Conservation (phyloP, 2,888 invertebrate genomes). For the Lepas anatifera region DNA sequence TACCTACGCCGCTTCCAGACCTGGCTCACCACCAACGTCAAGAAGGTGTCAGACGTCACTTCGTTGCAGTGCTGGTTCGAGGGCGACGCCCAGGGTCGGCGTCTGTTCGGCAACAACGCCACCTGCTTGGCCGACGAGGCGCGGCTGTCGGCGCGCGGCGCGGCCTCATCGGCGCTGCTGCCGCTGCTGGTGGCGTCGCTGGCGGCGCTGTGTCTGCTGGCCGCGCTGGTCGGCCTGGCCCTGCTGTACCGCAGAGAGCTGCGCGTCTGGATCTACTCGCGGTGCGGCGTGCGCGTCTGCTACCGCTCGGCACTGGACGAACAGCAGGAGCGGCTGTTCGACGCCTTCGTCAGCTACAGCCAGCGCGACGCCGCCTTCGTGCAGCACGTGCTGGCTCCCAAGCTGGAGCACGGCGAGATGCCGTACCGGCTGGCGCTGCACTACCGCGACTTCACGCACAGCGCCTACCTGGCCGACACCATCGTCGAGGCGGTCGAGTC, state of each 20-base stretch:
- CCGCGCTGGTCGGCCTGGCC: slow-evolving; percentile 50
- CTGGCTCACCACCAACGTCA: slow-evolving; percentile 55
- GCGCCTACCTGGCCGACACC: slow-evolving; percentile 67
- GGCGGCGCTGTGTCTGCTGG: slow-evolving; percentile 52
- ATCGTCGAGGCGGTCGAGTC: slow-evolving; percentile 77
- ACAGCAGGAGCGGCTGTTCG: slow-evolving; percentile 68
- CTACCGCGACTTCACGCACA: slow-evolving; percentile 61
- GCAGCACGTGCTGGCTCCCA: slow-evolving; percentile 65
- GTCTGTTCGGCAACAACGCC: slow-evolving; percentile 43
- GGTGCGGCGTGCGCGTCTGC: slow-evolving; percentile 64
- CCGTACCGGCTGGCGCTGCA: slow-evolving; percentile 73
- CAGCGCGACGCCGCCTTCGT: slow-evolving; percentile 79
- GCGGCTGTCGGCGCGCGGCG: slow-evolving; percentile 27
- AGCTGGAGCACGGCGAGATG: slow-evolving; percentile 61
- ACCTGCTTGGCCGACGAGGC: slow-evolving; percentile 31
- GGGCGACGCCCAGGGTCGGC: slow-evolving; percentile 24
- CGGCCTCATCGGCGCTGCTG: slow-evolving; percentile 56
- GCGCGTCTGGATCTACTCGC: slow-evolving; percentile 68
- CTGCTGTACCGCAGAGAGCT: slow-evolving; percentile 68
- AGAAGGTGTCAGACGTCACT: slow-evolving; percentile 51
- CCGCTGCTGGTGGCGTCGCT: slow-evolving; percentile 57
- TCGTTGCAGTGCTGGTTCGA: slow-evolving; percentile 42
- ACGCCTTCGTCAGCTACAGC: slow-evolving; percentile 83
- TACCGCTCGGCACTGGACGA: slow-evolving; percentile 54
- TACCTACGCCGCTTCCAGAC: slow-evolving; percentile 73